Conservation (phyloP, 2,797 vertebrate species). For the Oryzias sinensis region DNA sequence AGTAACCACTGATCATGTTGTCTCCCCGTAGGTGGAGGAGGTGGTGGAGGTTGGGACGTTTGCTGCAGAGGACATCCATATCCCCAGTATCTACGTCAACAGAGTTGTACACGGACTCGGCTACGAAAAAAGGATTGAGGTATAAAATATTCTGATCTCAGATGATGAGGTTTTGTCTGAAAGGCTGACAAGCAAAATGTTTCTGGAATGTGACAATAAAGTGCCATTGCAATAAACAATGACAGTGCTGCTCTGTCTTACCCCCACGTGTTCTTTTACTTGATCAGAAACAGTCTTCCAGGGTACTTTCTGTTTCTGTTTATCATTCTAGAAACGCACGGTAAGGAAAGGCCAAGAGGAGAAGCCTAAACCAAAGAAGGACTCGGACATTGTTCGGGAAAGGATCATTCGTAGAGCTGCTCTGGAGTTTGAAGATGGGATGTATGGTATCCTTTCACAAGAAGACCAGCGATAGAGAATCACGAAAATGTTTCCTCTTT, state of each 20-base stretch:
- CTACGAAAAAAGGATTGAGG: slow-evolving; percentile 98
- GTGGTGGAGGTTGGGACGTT: slow-evolving; percentile 93
- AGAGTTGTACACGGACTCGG: slow-evolving; percentile 85
- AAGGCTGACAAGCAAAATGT: background rate
- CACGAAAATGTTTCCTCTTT: background rate
- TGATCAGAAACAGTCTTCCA: slow-evolving; percentile 23
- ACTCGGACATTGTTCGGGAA: slow-evolving; percentile 88
- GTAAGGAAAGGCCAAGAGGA: slow-evolving; percentile 79
- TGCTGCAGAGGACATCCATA: slow-evolving; percentile 92
- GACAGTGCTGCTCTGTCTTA: background rate
- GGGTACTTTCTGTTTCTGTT: slow-evolving; percentile 19
- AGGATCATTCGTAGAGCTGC: slow-evolving; percentile 94
- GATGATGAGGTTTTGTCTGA: slow-evolving; percentile 1
- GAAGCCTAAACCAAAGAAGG: slow-evolving; percentile 83
- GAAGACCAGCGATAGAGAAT: slow-evolving; percentile 2
- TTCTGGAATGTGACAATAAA: background rate
- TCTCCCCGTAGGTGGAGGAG: slow-evolving; percentile 88
- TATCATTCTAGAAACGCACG: slow-evolving; percentile 83
- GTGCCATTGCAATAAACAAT: background rate
- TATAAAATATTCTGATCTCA: slow-evolving; percentile 51
- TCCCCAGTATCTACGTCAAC: slow-evolving; percentile 94
- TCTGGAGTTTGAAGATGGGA: slow-evolving; percentile 95
- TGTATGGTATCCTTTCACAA: slow-evolving; percentile 94
- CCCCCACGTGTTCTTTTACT: slow-evolving; percentile 5
- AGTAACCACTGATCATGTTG: slow-evolving; percentile 21